Evolutionary conservation across 1,140 invertebrate genomes (phyloP).

Genomic region (Lepidurus arcticus): DNA sequence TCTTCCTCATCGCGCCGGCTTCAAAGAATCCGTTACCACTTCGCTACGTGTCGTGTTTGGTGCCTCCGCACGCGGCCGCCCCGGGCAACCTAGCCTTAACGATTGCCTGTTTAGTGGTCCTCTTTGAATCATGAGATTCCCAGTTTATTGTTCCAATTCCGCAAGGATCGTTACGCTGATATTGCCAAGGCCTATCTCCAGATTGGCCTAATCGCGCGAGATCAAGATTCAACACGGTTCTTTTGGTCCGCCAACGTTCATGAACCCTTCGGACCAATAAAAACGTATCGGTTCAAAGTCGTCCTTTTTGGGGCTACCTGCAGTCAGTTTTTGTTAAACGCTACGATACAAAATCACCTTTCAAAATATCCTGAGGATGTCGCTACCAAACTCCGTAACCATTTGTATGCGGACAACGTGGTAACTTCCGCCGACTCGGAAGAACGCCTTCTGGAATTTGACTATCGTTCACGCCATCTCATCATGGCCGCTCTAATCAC

Average conservation of each 20-base stretch:
- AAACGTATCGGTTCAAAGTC: neutral
- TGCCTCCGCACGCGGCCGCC: neutral
- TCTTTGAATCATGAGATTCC: neutral
- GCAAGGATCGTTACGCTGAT: neutral
- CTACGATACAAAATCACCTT: neutral
- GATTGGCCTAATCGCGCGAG: neutral
- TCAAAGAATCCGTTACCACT: slow-evolving; percentile 23
- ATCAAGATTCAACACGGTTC: slow-evolving; percentile 25
- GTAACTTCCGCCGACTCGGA: neutral
- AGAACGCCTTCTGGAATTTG: neutral
- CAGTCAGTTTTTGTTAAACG: slow-evolving; percentile 6
- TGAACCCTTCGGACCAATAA: neutral
- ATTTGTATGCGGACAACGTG: slow-evolving; percentile 29
- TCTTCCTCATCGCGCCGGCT: neutral
- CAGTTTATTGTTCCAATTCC: neutral
- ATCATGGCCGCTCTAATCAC: neutral
- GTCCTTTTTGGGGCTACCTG: slow-evolving; percentile 23
- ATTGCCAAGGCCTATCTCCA: slow-evolving; percentile 29
- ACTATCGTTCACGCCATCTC: neutral
- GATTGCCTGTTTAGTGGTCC: neutral
- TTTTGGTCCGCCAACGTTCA: slow-evolving; percentile 9
- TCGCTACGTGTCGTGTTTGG: slow-evolving; percentile 10
- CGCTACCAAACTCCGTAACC: neutral
- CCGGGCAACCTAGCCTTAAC: neutral
- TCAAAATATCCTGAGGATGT: neutral